Base-by-base conservation (phyloP, 1,140 invertebrate species). In the Drosophila micromelanica region DNA sequence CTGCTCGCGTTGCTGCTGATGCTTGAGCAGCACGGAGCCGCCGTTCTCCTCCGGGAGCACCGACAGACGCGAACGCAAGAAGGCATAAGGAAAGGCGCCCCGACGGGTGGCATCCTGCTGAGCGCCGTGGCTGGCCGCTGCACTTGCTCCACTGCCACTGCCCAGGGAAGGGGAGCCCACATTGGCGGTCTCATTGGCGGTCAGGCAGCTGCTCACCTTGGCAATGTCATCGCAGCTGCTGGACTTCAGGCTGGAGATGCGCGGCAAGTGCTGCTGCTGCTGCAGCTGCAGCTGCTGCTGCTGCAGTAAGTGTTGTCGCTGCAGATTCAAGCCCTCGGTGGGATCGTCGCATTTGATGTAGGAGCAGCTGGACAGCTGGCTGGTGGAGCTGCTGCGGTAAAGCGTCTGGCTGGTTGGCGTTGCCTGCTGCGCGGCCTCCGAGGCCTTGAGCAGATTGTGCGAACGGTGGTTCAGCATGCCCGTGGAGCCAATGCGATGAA, bases 291-390 rank as follows among this genome's bases (percentile, higher is more conserved):
- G 91, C 92, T 92, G 75, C 6, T 52, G 55, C 64, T 38, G 91
- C 80, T 60, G 74, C 30, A n/a, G n/a, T n/a, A n/a, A n/a, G n/a
- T 78, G 72, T 13, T 78, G 74, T 55, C 43, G 77, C 55, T 93
- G 76, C 43, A 95, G 92, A 82, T 96, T 95, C 46, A 96, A 93
- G 13, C 95, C 95, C 78, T 96, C 95, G 7, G 95, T 95, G 12
- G 96, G 96, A 93, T 96, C 96, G 76, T 96, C 96, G 40, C 95
- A 95, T 85, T 95, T 95, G 12, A 96, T 94, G 81, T 96, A 96
- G 0, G 95, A 95, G 64, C 93, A 93, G 42, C 92, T 93, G 56
- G 94, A 94, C 68, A 96, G 90, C 79, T 96, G 95, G 51, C 95
- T 96, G 11, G 95, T 96, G 48, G 95, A 96, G 79, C 95, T 96